Evolutionary conservation across 1,140 invertebrate genomes (phyloP).

Genomic region (Hycleus phaleratus): DNA sequence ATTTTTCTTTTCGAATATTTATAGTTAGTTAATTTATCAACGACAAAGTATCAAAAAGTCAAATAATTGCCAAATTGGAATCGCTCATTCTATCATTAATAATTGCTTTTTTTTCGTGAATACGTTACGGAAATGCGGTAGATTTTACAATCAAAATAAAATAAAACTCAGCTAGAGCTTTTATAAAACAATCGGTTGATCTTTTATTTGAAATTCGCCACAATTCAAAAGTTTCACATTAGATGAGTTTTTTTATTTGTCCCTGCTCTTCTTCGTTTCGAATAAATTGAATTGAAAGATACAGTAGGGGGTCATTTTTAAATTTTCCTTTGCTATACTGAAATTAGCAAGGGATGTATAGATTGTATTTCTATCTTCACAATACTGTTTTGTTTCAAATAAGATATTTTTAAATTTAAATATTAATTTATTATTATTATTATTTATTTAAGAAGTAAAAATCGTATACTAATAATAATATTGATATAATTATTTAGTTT

Average conservation of each 20-base stretch:
- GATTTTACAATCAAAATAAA: neutral
- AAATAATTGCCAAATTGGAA: too few relatives aligned
- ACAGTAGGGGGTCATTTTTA: neutral
- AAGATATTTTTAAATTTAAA: neutral
- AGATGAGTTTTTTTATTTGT: neutral
- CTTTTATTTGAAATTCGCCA: constrained; percentile 14
- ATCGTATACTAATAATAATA: too few relatives aligned
- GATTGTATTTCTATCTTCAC: too few relatives aligned
- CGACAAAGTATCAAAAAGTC: too few relatives aligned
- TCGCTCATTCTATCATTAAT: too few relatives aligned
- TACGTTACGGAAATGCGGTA: constrained; percentile 5
- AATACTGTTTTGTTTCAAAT: too few relatives aligned
- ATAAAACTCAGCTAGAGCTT: constrained; percentile 1
- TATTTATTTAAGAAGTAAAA: neutral
- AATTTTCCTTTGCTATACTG: neutral
- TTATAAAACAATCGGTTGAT: constrained; percentile 4
- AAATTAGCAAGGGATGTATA: too few relatives aligned
- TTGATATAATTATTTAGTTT: too few relatives aligned
- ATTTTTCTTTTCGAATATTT: too few relatives aligned
- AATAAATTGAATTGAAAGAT: neutral
- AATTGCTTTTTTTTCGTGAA: neutral
- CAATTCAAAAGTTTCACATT: constrained; percentile 2
- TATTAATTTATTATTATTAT: neutral
- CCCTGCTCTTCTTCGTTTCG: neutral
- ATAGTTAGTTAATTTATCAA: too few relatives aligned